Percentiles rank a stretch among this genome's conserved stretches.
These are phyloP conservation scores for Acromyrmex echinatior DNA, from an alignment of 1,140 invertebrate species.

Conservation along the genomic window DNA sequence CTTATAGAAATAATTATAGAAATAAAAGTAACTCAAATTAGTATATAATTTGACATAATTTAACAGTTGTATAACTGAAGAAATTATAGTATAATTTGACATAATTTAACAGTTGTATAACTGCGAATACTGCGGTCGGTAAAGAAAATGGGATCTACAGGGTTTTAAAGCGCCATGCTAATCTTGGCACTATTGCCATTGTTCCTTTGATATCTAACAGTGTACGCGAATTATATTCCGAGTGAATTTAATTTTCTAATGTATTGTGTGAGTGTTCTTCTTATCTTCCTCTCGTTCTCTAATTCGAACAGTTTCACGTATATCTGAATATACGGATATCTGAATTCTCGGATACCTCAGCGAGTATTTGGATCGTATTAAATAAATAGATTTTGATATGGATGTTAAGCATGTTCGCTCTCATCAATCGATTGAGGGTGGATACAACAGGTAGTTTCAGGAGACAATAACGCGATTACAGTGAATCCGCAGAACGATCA, in stretches of 20 bases:
- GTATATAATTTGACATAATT: too few species aligned
- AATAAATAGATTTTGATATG: slow-evolving; percentile 1
- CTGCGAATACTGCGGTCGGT: too few species aligned
- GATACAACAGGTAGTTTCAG: slow-evolving; percentile 67
- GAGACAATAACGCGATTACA: slow-evolving; percentile 70
- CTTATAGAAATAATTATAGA: too few species aligned
- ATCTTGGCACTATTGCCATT: too few species aligned
- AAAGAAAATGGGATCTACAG: too few species aligned
- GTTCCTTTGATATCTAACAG: too few species aligned
- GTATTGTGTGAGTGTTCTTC: not conserved
- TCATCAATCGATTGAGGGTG: slow-evolving; percentile 29
- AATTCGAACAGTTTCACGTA: not conserved
- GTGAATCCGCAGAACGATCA: not conserved
- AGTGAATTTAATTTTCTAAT: slow-evolving; percentile 3
- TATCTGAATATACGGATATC: not conserved
- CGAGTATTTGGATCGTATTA: slow-evolving; percentile 1
- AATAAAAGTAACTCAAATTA: too few species aligned
- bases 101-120: too few species aligned
- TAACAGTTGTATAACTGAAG: too few species aligned
- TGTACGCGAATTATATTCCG: not conserved
- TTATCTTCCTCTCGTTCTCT: not conserved
- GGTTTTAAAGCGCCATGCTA: too few species aligned
- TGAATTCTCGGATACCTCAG: not conserved
- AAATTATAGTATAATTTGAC: too few species aligned
- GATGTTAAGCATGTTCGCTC: slow-evolving; percentile 29